Evolutionary conservation across 2,888 invertebrate genomes (phyloP).

Genomic region (Dynastes hyllus): DNA sequence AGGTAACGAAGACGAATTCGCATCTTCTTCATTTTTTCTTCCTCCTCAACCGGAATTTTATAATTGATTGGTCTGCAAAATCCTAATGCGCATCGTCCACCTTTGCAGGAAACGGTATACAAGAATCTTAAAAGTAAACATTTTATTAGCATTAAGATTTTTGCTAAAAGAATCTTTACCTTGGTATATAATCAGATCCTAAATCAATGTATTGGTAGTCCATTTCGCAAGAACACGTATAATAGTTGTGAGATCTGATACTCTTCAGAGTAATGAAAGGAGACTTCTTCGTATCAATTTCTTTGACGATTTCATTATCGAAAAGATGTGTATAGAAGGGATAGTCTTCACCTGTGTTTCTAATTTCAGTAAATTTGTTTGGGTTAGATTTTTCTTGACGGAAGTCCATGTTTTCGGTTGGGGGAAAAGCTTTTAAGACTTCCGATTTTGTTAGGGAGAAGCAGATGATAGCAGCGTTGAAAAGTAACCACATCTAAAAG

Average conservation of each 20-base stretch:
- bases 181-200: conserved; percentile 63
- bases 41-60: conserved; percentile 65
- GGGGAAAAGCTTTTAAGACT: neutral
- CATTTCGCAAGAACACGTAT: conserved; percentile 61
- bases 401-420: conserved; percentile 3
- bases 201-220: conserved; percentile 61
- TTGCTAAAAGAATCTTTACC: conserved; percentile 58
- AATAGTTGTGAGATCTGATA: conserved; percentile 19
- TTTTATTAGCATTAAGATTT: neutral
- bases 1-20: conserved; percentile 59
- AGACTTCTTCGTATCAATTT: conserved; percentile 10
- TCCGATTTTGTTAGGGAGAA: neutral
- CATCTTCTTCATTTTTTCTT: conserved; percentile 55
- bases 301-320: conserved; percentile 12
- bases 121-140: conserved; percentile 60
- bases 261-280: conserved; percentile 12
- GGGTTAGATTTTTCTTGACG: neutral
- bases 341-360: neutral
- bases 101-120: conserved; percentile 64
- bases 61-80: conserved; percentile 64
- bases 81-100: conserved; percentile 62
- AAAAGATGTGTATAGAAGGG: conserved; percentile 15
- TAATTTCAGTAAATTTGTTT: neutral
- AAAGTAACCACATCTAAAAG: neutral
- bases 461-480: neutral